phyloP scores from a whole-genome alignment of 2,113 vertebrate species.

The Clarias magur region DNA sequence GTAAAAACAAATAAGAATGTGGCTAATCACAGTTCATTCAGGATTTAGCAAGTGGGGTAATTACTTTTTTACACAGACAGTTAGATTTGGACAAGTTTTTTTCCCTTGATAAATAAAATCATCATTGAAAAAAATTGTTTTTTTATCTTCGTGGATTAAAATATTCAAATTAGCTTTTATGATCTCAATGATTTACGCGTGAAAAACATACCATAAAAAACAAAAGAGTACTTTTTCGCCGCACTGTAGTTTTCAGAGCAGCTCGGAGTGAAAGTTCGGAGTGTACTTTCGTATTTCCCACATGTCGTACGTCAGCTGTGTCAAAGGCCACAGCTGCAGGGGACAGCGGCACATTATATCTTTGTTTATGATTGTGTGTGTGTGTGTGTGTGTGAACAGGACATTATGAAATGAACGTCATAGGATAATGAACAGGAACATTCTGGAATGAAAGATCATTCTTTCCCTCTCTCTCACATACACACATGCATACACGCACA shows the following conservation, averaged over 20 bases:
- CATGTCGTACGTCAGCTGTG: not conserved
- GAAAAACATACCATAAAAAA: too few species aligned
- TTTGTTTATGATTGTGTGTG: not conserved
- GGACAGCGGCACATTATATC: not conserved
- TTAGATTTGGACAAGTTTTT: too few species aligned
- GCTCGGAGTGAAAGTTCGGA: not conserved
- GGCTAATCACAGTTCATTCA: not conserved
- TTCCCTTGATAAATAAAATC: too few species aligned
- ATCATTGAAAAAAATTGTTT: too few species aligned
- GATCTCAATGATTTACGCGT: too few species aligned
- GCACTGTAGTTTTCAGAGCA: slow-evolving; percentile 17
- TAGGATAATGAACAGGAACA: slow-evolving; percentile 1
- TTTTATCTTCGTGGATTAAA: too few species aligned
- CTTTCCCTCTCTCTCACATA: not conserved
- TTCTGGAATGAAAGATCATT: not conserved
- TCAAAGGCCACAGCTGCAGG: slow-evolving; percentile 21
- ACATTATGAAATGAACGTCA: not conserved
- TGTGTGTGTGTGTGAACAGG: not conserved
- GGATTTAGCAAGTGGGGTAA: too few species aligned
- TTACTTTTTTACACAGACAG: too few species aligned
- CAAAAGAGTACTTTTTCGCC: too few species aligned
- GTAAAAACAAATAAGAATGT: too few species aligned
- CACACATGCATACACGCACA: not conserved
- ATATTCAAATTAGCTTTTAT: too few species aligned
- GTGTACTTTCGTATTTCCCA: slow-evolving; percentile 29